Conservation (phyloP, 2,888 invertebrate species). For the Orthonevra nobilis region DNA sequence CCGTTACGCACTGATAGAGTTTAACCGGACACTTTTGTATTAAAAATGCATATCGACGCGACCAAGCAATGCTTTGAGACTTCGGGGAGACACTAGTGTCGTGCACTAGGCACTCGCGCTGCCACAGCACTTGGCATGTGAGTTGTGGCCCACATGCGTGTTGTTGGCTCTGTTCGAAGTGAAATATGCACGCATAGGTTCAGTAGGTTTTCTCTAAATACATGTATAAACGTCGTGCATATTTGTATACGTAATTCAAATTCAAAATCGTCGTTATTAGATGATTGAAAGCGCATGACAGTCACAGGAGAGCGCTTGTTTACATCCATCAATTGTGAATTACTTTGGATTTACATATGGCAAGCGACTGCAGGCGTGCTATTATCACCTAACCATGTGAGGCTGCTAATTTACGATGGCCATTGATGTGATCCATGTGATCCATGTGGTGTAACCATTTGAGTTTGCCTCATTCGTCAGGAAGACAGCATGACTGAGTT, state of each 20-base stretch:
- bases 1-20: conserved; percentile 63
- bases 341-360: conserved; percentile 48
- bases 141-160: conserved; percentile 25
- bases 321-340: conserved; percentile 59
- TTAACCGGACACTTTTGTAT: conserved; percentile 40
- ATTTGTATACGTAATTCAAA: conserved; percentile 48
- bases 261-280: conserved; percentile 55
- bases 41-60: conserved; percentile 35
- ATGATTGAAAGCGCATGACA: conserved; percentile 66
- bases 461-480: too few relatives aligned
- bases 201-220: conserved; percentile 39
- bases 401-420: conserved; percentile 60
- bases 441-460: conserved; percentile 51
- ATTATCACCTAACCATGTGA: conserved; percentile 53
- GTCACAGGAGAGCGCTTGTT: conserved; percentile 38
- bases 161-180: conserved; percentile 28
- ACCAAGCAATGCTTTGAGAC: too few relatives aligned
- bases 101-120: too few relatives aligned
- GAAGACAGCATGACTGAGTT: conserved; percentile 53
- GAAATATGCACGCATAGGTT: conserved; percentile 48
- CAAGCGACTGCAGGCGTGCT: conserved; percentile 31
- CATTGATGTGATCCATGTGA: conserved; percentile 36
- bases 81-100: too few relatives aligned
- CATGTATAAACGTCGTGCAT: background rate
- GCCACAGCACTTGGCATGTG: background rate